Evolutionary conservation across 1,140 invertebrate genomes (phyloP).

Genomic region (Zeugodacus cucurbitae): DNA sequence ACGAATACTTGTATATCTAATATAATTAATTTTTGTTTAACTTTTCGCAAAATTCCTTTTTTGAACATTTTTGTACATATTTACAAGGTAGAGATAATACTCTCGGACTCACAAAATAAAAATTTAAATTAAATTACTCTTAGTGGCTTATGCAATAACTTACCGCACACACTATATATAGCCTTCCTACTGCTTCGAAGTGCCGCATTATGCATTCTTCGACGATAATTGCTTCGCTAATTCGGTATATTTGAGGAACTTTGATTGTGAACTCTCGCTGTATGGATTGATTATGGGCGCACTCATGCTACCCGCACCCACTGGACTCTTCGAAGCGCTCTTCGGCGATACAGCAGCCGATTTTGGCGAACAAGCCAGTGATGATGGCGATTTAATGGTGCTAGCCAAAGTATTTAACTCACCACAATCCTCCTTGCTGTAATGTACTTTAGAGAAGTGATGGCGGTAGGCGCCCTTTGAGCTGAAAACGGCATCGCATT

Average conservation of each 20-base stretch:
- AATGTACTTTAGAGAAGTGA: constrained; percentile 96
- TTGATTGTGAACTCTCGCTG: constrained; percentile 94
- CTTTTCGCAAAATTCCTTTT: no score
- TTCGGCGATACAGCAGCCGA: constrained; percentile 54
- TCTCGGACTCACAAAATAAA: not conserved
- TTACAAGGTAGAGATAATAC: no score
- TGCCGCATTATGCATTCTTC: constrained; percentile 84
- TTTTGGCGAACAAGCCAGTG: constrained; percentile 59
- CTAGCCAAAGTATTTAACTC: constrained; percentile 68
- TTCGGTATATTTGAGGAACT: constrained; percentile 97
- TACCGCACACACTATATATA: not conserved
- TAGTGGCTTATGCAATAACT: not conserved
- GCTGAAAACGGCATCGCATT: constrained; percentile 95
- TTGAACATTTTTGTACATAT: no score
- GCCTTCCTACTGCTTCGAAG: not conserved
- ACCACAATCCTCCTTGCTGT: constrained; percentile 84
- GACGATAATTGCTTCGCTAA: constrained; percentile 95
- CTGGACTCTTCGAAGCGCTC: constrained; percentile 57
- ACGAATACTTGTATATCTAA: no score
- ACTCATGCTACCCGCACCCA: constrained; percentile 43
- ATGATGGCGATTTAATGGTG: constrained; percentile 58
- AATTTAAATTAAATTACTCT: not conserved
- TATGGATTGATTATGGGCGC: constrained; percentile 71
- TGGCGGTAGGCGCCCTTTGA: constrained; percentile 97
- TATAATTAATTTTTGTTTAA: no score